Conservation (phyloP, 2,113 vertebrate species). For the Microtus ochrogaster region DNA sequence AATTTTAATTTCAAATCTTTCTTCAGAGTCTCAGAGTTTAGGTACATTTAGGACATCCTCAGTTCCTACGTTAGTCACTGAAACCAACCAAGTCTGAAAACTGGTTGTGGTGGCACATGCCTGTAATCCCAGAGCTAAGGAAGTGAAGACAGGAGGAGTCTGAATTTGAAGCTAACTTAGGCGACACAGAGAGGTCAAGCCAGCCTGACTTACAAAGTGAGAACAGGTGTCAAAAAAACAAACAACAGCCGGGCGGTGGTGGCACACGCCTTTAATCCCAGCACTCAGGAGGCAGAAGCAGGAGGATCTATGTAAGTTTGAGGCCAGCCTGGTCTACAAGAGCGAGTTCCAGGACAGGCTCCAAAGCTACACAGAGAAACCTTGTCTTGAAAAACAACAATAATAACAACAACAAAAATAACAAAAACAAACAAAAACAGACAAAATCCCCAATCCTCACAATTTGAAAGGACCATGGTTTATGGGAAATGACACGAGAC, state of each 20-base stretch:
- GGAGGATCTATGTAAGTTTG: no score
- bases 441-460: not conserved
- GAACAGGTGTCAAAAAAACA: not conserved
- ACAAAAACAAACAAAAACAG: not conserved
- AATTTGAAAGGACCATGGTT: not conserved
- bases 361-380: no score
- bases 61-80: not conserved
- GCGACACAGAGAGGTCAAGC: not conserved
- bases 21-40: not conserved
- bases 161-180: not conserved
- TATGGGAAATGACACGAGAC: not conserved
- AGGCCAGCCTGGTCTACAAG: no score
- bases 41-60: not conserved
- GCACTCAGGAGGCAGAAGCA: no score
- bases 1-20: constrained; percentile 25
- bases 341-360: no score
- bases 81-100: not conserved
- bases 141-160: not conserved
- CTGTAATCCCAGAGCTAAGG: not conserved
- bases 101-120: not conserved
- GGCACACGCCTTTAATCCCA: no score
- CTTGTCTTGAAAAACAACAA: no score
- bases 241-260: no score
- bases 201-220: not conserved
- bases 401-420: not conserved